These are phyloP conservation scores for Leptonema lineaticorne DNA, from an alignment of 1,140 invertebrate genomes.

Conservation along the genomic window DNA sequence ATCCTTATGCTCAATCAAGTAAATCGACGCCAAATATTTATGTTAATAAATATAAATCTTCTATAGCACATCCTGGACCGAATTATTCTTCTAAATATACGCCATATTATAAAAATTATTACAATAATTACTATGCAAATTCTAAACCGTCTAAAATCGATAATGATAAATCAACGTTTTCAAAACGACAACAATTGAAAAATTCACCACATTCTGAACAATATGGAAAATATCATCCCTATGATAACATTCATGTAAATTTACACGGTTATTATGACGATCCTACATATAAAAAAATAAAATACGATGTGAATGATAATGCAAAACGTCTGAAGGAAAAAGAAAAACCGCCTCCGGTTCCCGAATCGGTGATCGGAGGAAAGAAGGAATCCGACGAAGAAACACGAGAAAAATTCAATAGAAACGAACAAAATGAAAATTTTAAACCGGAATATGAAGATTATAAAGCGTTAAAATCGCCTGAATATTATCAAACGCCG, in stretches of 20 bases:
- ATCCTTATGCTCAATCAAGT: background rate
- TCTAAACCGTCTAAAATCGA: background rate
- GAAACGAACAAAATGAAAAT: constrained; percentile 47
- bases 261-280: constrained; percentile 50
- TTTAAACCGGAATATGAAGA: constrained; percentile 48
- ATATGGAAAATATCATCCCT: constrained; percentile 53
- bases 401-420: constrained; percentile 44
- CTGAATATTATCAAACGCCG: constrained; percentile 48
- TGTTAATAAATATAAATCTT: background rate
- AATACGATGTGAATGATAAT: constrained; percentile 48
- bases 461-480: constrained; percentile 47
- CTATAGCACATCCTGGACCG: constrained; percentile 1
- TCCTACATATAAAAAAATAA: constrained; percentile 49
- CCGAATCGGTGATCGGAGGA: constrained; percentile 47
- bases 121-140: background rate
- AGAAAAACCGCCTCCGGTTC: constrained; percentile 47
- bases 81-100: constrained; percentile 10
- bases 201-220: constrained; percentile 34
- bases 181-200: background rate
- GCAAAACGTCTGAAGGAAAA: constrained; percentile 49
- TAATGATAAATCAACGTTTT: background rate
- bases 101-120: background rate
- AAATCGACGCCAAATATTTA: background rate
- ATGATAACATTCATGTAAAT: constrained; percentile 48
- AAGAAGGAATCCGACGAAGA: constrained; percentile 43